These are phyloP conservation scores for Andrena dorsata DNA, from an alignment of 2,888 invertebrate species.

Conservation along the genomic window DNA sequence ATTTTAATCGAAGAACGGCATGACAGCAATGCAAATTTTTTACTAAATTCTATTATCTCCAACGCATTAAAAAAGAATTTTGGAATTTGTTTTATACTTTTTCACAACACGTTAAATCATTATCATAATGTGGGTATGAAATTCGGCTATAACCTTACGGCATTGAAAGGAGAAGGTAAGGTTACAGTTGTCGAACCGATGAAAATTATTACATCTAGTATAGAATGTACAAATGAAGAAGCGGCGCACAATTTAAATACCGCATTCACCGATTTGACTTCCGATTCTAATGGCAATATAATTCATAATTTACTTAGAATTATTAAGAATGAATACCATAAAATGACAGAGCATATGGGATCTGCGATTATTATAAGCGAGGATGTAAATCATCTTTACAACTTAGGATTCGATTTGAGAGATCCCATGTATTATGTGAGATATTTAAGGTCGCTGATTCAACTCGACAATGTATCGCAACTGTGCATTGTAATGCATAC, in stretches of 20 bases:
- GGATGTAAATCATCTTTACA: conserved; percentile 90
- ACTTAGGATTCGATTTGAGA: conserved; percentile 87
- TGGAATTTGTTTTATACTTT: conserved; percentile 88
- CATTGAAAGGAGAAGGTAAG: conserved; percentile 85
- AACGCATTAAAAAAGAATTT: conserved; percentile 88
- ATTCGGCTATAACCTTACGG: conserved; percentile 89
- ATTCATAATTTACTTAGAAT: conserved; percentile 84
- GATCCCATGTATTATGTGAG: conserved; percentile 79
- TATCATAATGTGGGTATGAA: conserved; percentile 91
- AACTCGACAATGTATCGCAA: conserved; percentile 70
- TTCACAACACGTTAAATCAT: conserved; percentile 90
- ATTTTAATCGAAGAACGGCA: conserved; percentile 90
- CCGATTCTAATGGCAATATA: conserved; percentile 75
- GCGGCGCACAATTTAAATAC: background rate
- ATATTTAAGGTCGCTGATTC: conserved; percentile 78
- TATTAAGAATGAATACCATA: conserved; percentile 84
- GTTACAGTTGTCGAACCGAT: conserved; percentile 87
- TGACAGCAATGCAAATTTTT: conserved; percentile 90
- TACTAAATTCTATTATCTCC: conserved; percentile 89
- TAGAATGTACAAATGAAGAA: conserved; percentile 13
- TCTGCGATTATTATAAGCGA: conserved; percentile 89
- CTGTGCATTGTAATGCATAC: conserved; percentile 80
- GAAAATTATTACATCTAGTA: conserved; percentile 74
- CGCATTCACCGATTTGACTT: conserved; percentile 5
- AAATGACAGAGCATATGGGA: conserved; percentile 82